Evolutionary conservation across 2,113 vertebrate genomes (phyloP), one percentile per base, ranked within the genome.

Genomic region (Struthidea cinerea): DNA sequence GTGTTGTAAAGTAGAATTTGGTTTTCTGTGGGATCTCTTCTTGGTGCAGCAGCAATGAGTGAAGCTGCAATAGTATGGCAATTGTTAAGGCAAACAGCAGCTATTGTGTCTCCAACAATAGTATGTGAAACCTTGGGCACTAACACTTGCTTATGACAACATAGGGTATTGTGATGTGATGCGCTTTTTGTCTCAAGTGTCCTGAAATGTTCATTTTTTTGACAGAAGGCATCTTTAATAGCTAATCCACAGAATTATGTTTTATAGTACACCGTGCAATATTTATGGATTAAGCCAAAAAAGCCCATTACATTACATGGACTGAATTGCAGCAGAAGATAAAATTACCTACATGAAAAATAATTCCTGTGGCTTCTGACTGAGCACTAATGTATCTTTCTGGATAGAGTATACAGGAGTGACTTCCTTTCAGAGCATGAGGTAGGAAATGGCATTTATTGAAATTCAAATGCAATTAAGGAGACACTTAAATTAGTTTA

Each of bases 71-170:
- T 63, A 93, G 63, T 64, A 7, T 53, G n/a, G 59, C 68, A 35
- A 9, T 96, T 95, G 93, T 97, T 64, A 52, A 56, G 71, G 26
- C 52, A 77, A 57, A 96, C 79, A 95, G 60, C 56, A 84, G 79
- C 85, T 92, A 11, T 70, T 95, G 68, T 93, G 35, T 90, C 22
- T 44, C 73, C 60, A 50, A 89, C 55, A 92, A 68, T 70, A 52
- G 35, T 41, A 10, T 67, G 44, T 75, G 85, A 88, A 90, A 96
- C 55, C 87, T 91, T 55, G 82, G 67, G 19, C 65, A 28, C 55
- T 67, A 42, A 21, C 61, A 73, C 35, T 63, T 68, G 85, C 30
- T 80, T 78, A 20, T 64, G 47, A 91, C 63, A 91, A 78, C 61
- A 55, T 9, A 61, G n/a, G 27, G 20, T n/a, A 55, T 61, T 91